Evolutionary conservation across 2,888 invertebrate species (phyloP).

Genomic region (Lepidocyrtinus sp.): DNA sequence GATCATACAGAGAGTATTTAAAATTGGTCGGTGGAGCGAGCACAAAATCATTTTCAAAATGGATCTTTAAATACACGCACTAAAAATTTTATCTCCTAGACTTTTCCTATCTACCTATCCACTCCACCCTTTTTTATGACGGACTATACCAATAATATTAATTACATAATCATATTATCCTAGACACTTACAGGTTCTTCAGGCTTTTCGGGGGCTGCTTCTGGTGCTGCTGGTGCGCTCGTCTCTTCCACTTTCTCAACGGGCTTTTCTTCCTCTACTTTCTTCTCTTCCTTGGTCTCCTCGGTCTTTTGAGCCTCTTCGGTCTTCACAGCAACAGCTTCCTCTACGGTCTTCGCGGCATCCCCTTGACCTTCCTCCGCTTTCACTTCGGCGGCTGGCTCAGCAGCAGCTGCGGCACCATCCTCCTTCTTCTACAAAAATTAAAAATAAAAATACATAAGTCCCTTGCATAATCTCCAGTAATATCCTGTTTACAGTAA

Average conservation of each 20-base stretch:
- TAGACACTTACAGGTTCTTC: slow-evolving; percentile 49
- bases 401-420: slow-evolving; percentile 42
- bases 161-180: no score
- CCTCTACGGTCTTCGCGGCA: slow-evolving; percentile 40
- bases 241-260: slow-evolving; percentile 60
- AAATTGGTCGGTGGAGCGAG: no score
- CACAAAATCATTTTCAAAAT: no score
- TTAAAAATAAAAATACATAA: slow-evolving; percentile 25
- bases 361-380: slow-evolving; percentile 49
- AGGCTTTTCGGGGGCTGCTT: slow-evolving; percentile 42
- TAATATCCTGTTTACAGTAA: no score
- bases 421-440: slow-evolving; percentile 65
- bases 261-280: slow-evolving; percentile 55
- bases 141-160: no score
- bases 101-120: no score
- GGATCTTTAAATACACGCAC: no score
- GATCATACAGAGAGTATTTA: no score
- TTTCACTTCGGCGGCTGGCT: slow-evolving; percentile 52
- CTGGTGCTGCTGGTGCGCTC: slow-evolving; percentile 26
- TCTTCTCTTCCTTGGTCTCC: slow-evolving; percentile 54
- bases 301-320: slow-evolving; percentile 39
- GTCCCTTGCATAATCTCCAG: background rate
- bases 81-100: no score
- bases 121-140: no score
- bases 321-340: slow-evolving; percentile 41